These are phyloP conservation scores for Panonychus citri DNA, from an alignment of 1,140 invertebrate species.

Conservation along the genomic window DNA sequence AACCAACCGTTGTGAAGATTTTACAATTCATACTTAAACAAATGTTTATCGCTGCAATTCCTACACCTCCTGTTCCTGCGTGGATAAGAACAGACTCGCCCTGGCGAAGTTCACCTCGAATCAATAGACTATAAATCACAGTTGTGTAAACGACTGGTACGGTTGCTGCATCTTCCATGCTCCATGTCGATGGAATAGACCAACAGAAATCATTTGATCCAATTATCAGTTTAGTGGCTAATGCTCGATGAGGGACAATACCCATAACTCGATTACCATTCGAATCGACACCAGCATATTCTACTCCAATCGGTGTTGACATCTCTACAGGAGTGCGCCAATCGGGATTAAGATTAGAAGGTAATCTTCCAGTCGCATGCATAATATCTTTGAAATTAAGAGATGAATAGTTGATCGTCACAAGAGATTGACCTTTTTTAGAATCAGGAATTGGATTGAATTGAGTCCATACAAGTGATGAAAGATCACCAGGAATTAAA, in stretches of 20 bases:
- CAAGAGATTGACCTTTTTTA: neutral
- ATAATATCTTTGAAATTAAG: conserved; percentile 6
- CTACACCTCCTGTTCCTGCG: conserved; percentile 82
- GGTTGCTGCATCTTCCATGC: conserved; percentile 68
- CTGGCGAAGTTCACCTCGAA: conserved; percentile 52
- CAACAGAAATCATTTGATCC: neutral
- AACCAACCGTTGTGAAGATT: conserved; percentile 66
- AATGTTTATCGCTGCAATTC: conserved; percentile 80
- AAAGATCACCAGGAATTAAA: conserved; percentile 7
- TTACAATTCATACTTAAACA: conserved; percentile 62
- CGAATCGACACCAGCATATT: conserved; percentile 57
- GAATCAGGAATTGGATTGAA: conserved; percentile 15
- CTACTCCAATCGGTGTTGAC: conserved; percentile 42
- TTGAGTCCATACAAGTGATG: conserved; percentile 21
- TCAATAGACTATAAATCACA: conserved; percentile 66
- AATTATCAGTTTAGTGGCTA: conserved; percentile 51
- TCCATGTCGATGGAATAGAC: conserved; percentile 56
- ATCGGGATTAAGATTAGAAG: conserved; percentile 55
- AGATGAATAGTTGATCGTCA: conserved; percentile 25
- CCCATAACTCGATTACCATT: conserved; percentile 70
- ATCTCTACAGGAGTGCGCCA: conserved; percentile 17
- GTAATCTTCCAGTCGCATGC: conserved; percentile 41
- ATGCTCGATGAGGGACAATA: conserved; percentile 60
- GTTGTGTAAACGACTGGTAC: conserved; percentile 86
- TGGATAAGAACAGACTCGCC: conserved; percentile 77